These are phyloP conservation scores for Silurus glanis DNA, from an alignment of 2,113 vertebrate genomes.

Conservation along the genomic window DNA sequence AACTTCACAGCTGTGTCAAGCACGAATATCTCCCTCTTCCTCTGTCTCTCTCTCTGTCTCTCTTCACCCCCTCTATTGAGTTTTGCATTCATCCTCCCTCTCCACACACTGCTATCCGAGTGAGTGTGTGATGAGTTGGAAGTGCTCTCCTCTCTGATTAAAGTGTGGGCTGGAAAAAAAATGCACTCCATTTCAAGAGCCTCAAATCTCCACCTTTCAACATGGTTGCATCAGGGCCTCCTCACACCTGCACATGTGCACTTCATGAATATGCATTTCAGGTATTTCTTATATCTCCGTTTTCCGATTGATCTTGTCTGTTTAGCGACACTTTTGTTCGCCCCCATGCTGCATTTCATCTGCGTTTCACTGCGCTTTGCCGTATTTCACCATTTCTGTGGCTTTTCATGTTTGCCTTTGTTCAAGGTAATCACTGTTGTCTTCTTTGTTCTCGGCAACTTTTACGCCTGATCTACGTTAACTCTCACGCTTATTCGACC, in stretches of 20 bases:
- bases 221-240: constrained; percentile 29
- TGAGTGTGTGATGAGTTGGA: constrained; percentile 37
- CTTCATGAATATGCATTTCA: constrained; percentile 8
- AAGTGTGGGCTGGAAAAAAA: constrained; percentile 42
- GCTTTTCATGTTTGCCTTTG: background rate
- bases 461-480: background rate
- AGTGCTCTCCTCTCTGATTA: constrained; percentile 42
- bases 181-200: constrained; percentile 45
- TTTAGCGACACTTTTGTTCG: constrained; percentile 8
- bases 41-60: background rate
- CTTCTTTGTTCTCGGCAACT: background rate
- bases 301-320: background rate
- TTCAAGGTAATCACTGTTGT: background rate
- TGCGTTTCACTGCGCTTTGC: background rate
- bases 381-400: background rate
- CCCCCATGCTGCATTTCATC: background rate
- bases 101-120: constrained; percentile 10
- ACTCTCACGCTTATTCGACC: background rate
- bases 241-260: constrained; percentile 6
- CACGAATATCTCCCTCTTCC: background rate
- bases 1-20: background rate
- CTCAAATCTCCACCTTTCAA: constrained; percentile 39
- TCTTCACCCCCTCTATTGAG: background rate
- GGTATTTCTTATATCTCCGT: background rate
- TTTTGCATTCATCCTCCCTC: constrained; percentile 4